Conservation (phyloP, 2,888 invertebrate genomes). For the Lobophora halterata region DNA sequence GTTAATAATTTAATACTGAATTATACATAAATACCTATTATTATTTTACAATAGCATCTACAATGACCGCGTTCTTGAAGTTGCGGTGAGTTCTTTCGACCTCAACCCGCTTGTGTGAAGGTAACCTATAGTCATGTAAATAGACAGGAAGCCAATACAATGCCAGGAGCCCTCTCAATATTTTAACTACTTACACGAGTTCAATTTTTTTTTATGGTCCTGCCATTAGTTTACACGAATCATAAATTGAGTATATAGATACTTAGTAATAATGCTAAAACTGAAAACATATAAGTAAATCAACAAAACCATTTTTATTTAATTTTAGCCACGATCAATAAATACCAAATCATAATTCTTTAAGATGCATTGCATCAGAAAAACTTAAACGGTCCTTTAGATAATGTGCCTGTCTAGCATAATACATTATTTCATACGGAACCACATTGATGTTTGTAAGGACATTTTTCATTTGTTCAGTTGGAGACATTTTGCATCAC, state of each 20-base stretch:
- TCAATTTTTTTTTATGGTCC: conserved; percentile 31
- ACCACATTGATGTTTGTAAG: too few species aligned
- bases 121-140: conserved; percentile 69
- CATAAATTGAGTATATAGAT: too few species aligned
- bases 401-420: too few species aligned
- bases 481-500: conserved; percentile 49
- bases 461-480: conserved; percentile 40
- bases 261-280: too few species aligned
- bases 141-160: conserved; percentile 73
- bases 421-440: too few species aligned
- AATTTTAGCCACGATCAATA: too few species aligned
- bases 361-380: too few species aligned
- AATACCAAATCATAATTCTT: too few species aligned
- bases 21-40: conserved; percentile 7
- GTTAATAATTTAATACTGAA: not conserved
- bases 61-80: conserved; percentile 29
- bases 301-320: too few species aligned
- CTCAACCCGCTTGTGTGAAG: conserved; percentile 75
- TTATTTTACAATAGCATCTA: conserved; percentile 17
- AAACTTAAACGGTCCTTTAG: too few species aligned
- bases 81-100: conserved; percentile 52
- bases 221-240: too few species aligned
- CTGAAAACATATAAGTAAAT: too few species aligned
- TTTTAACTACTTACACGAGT: conserved; percentile 28
- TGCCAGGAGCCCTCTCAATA: conserved; percentile 56